phyloP scores from a whole-genome alignment of 1,140 invertebrate species.

The Drosophila guanche region DNA sequence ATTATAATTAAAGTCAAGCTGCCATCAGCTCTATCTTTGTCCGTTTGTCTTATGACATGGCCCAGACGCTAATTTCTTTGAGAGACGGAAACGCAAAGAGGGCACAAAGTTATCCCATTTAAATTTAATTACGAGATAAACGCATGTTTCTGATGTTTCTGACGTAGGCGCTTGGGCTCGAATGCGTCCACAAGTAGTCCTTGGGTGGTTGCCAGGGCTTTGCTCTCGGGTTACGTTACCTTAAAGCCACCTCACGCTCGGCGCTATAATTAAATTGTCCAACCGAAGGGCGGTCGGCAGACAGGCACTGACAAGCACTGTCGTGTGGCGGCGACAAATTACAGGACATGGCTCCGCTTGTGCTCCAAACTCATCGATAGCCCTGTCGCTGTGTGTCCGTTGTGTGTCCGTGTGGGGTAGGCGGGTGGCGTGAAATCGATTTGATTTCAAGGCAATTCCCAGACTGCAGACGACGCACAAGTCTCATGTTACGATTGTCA shows the following conservation, averaged over 20 bases:
- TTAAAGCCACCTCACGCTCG: no score
- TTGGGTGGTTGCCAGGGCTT: constrained; percentile 12
- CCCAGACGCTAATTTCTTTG: constrained; percentile 48
- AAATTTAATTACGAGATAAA: constrained; percentile 65
- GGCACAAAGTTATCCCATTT: constrained; percentile 54
- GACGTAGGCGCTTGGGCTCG: constrained; percentile 33
- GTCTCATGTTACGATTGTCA: constrained; percentile 61
- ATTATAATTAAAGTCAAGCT: constrained; percentile 19
- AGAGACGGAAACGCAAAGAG: constrained; percentile 31
- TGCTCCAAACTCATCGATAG: constrained; percentile 51
- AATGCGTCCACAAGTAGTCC: constrained; percentile 26
- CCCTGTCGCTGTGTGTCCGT: no score
- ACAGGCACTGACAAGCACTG: constrained; percentile 45
- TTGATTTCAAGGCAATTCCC: constrained; percentile 59
- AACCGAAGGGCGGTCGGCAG: constrained; percentile 21
- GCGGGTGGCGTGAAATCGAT: constrained; percentile 59
- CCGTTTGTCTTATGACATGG: constrained; percentile 24
- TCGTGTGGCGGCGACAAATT: constrained; percentile 64
- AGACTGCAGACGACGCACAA: constrained; percentile 42
- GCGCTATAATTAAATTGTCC: constrained; percentile 54
- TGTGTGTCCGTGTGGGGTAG: not conserved
- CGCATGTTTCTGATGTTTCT: constrained; percentile 53
- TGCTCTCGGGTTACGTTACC: constrained; percentile 18
- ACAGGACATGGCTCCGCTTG: constrained; percentile 58
- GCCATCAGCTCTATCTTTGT: constrained; percentile 21